Base-by-base conservation (phyloP, 2,888 invertebrate species). In the Sericinus montela region DNA sequence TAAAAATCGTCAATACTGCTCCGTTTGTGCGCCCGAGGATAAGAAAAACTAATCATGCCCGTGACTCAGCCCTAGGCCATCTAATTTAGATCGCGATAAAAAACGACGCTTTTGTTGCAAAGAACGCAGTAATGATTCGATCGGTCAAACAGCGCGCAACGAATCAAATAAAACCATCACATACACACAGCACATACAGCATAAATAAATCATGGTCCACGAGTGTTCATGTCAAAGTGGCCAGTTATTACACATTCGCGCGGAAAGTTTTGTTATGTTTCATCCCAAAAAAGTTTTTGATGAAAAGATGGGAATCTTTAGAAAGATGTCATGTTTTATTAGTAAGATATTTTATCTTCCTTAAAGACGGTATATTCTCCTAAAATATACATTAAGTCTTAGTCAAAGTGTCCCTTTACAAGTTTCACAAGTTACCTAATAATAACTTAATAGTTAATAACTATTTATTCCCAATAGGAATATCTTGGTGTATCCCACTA, bases 1-100 rank as follows among this genome's bases (percentile, higher is more conserved):
- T 40, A 29, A 14, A 41, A 41, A 36, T 35, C 15, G 35, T 35
- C 29, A 40, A 16, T 9, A 29, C 25, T 11, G 10, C 15, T 11
- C 40, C 30, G 34, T 29, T 38, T 39, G 39, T 19, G 29, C 11
- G 41, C 3, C 25, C 7, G 48, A 36, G 45, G 36, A 45, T 40
- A 50, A 50, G 44, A 44, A 65, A 65, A 67, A 59, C 45, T 46
- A 61, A 61, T 63, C 57, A 55, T 60, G 57, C 57, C 49, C 59
- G 60, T 74, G 70, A 72, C 59, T 73, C 67, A 67, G 55, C 59
- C 62, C 44, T 52, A 59, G 52, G 50, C 53, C 49, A 57, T 59
- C 56, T 60, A 55, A 59, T 59, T 58, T 52, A 51, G 59, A 60
- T 53, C 56, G 54, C 53, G 57, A 57, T 58, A 57, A 52, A 62